Base-by-base conservation (phyloP, 2,113 vertebrate genomes). In the Geococcyx californianus region DNA sequence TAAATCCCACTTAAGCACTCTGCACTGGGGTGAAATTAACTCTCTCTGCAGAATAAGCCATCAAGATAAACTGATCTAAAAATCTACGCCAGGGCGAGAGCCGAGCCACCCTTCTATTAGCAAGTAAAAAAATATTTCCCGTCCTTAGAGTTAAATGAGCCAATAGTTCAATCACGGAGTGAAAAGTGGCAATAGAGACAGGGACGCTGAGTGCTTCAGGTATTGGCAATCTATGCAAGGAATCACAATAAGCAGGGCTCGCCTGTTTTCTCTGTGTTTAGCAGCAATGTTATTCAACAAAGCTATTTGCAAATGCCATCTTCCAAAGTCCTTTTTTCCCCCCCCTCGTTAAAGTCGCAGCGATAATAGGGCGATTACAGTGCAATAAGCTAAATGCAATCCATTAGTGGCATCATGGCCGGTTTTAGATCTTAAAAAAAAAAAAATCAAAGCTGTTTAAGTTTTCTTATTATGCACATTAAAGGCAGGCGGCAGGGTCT, bases 101-200 rank as follows among this genome's bases (percentile, higher is more conserved):
- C 85, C 1, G 14, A 95, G 87, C 73, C 83, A 55, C 10, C 13
- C 69, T 92, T 91, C 95, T 97, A 94, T 95, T 95, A 97, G 93
- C 93, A 85, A 85, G 89, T 95, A 96, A 94, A 94, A 95, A 97
- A 96, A 96, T 96, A 96, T 96, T 97, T 97, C 96, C 97, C 73
- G 2, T 94, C 94, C 90, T 96, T 81, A 84, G 84, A 93, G 92
- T 95, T 94, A 90, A 96, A 94, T 95, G 96, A 96, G 90, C 95
- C 95, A 91, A 95, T 95, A 95, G 95, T 85, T 97, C 93, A 90
- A 94, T 96, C 92, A 93, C 11, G 7, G 92, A 90, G 72, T 1
- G 1, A 93, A 93, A 92, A 93, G 94, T 10, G 0, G 96, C 93
- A 91, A 85, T 91, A 83, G 91, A 94, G 84, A 94, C 34, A 6